Evolutionary conservation across 2,113 vertebrate genomes (phyloP).

Genomic region (Sturnira hondurensis): DNA sequence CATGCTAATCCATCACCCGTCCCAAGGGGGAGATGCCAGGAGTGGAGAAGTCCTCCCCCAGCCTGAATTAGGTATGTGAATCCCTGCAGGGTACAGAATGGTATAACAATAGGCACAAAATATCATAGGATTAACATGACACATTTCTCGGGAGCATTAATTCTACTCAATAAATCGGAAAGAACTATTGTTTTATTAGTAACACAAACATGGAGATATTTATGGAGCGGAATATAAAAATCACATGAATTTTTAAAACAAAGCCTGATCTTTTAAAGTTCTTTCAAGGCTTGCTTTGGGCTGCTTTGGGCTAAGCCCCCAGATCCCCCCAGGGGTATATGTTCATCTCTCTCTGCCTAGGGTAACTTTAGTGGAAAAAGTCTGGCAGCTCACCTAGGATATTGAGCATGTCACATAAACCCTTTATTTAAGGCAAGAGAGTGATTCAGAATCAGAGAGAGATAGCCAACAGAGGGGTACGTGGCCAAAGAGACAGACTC

Average conservation of each 20-base stretch:
- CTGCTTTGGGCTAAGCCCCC: slow-evolving; percentile 43
- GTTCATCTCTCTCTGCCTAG: slow-evolving; percentile 14
- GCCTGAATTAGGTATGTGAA: neutral
- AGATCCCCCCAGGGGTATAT: neutral
- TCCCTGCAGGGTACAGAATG: neutral
- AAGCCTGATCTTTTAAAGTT: slow-evolving; percentile 55
- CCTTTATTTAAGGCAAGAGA: neutral
- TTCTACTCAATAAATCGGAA: slow-evolving; percentile 30
- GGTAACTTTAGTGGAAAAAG: slow-evolving; percentile 3
- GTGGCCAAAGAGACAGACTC: neutral
- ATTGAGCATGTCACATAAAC: neutral
- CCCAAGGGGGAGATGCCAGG: neutral
- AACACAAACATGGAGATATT: slow-evolving; percentile 60
- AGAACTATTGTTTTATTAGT: slow-evolving; percentile 50
- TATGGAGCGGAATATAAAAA: slow-evolving; percentile 61
- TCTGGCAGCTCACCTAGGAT: slow-evolving; percentile 22
- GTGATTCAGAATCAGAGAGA: neutral
- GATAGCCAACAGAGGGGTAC: neutral
- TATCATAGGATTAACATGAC: neutral
- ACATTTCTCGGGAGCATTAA: neutral
- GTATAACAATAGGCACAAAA: neutral
- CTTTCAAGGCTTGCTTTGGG: slow-evolving; percentile 32
- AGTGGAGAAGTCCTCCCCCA: neutral
- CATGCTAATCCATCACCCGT: neutral
- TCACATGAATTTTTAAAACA: slow-evolving; percentile 63